Evolutionary conservation across 2,113 vertebrate genomes (phyloP).

Genomic region (Anguilla japonica): DNA sequence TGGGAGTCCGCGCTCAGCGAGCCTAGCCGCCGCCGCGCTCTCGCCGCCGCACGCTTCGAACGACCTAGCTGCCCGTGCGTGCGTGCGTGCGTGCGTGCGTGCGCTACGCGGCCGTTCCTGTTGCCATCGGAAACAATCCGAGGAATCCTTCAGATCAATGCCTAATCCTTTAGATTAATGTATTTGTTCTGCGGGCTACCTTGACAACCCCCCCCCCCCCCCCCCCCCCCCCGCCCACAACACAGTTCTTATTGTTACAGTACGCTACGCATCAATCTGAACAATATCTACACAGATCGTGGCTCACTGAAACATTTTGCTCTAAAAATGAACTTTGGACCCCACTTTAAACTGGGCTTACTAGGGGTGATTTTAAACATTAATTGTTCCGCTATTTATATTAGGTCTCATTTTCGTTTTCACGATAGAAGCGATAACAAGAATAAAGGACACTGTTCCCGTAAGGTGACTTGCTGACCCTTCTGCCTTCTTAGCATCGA

Average conservation of each 20-base stretch:
- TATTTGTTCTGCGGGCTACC: neutral
- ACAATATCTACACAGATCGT: neutral
- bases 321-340: neutral
- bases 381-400: neutral
- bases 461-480: neutral
- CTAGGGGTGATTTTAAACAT: too few species aligned
- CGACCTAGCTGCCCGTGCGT: neutral
- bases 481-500: neutral
- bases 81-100: too few species aligned
- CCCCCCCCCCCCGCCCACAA: too few species aligned
- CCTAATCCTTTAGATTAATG: constrained; percentile 33
- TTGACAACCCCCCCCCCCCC: neutral
- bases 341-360: too few species aligned
- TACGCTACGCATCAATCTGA: neutral
- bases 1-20: neutral
- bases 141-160: constrained; percentile 38
- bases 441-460: neutral
- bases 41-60: neutral
- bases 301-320: neutral
- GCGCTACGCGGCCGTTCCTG: neutral
- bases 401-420: neutral
- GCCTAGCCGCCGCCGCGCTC: neutral
- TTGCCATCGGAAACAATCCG: neutral
- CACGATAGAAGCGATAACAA: neutral
- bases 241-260: neutral